phyloP scores from a whole-genome alignment of 2,113 vertebrate species.

The Zosterops borbonicus region DNA sequence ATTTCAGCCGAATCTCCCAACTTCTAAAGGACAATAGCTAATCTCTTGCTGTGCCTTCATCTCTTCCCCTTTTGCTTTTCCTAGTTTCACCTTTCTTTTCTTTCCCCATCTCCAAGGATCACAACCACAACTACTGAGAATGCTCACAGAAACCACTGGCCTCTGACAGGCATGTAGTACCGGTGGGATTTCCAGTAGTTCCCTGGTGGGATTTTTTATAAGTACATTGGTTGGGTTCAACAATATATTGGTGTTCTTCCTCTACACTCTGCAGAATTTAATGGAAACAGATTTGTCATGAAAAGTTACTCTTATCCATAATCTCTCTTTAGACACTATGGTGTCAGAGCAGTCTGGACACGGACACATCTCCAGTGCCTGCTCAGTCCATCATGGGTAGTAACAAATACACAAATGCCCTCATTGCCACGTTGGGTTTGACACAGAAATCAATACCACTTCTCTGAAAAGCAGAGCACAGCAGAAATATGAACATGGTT shows the following conservation, averaged over 20 bases:
- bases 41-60: neutral
- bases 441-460: neutral
- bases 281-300: neutral
- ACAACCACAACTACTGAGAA: neutral
- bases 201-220: neutral
- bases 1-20: neutral
- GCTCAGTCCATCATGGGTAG: neutral
- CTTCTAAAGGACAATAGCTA: neutral
- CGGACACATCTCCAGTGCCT: neutral
- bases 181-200: neutral
- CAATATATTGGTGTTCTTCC: neutral
- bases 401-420: rapidly evolving
- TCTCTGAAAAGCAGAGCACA: neutral
- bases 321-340: neutral
- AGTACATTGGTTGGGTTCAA: neutral
- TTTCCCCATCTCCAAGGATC: neutral
- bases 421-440: neutral
- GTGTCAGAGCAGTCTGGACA: neutral
- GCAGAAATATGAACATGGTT: neutral
- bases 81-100: neutral
- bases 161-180: neutral
- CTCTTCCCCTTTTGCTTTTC: neutral
- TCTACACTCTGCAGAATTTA: neutral
- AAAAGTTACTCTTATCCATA: neutral
- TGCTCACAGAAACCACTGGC: neutral